phyloP scores from a whole-genome alignment of 2,113 vertebrate species.

The Phyllostomus hastatus region DNA sequence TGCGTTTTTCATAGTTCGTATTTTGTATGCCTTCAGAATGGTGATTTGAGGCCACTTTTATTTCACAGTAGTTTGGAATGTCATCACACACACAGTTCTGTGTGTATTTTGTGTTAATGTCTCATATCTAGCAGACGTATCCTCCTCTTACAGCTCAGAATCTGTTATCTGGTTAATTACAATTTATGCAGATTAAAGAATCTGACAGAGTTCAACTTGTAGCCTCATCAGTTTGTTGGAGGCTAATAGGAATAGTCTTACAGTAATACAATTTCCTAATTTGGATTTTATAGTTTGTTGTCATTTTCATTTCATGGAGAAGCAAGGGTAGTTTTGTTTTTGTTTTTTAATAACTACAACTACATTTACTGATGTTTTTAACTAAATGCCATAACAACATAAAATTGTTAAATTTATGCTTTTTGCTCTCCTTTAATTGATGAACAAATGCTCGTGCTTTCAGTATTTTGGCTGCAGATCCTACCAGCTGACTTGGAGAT shows the following conservation, averaged over 20 bases:
- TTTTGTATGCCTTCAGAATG: background rate
- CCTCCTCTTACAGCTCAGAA: conserved; percentile 42
- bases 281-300: conserved; percentile 39
- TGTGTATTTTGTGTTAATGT: conserved; percentile 36
- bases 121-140: conserved; percentile 37
- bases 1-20: background rate
- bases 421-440: background rate
- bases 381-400: background rate
- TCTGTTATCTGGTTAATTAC: conserved; percentile 48
- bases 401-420: conserved; percentile 10
- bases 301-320: conserved; percentile 22
- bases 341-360: background rate
- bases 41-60: conserved; percentile 21
- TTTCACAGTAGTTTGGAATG: conserved; percentile 45
- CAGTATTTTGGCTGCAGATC: background rate
- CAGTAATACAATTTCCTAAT: background rate
- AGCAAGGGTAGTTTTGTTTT: background rate
- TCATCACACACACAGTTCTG: background rate
- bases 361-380: conserved; percentile 1
- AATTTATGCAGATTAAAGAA: conserved; percentile 56
- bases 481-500: background rate
- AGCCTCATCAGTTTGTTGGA: conserved; percentile 9
- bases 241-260: conserved; percentile 42
- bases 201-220: conserved; percentile 16
- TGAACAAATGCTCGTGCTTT: background rate